A percentile compares a stretch with the other conserved stretches of the same genome.
Conservation (phyloP, 2,113 vertebrate species). For the Alosa alosa region DNA sequence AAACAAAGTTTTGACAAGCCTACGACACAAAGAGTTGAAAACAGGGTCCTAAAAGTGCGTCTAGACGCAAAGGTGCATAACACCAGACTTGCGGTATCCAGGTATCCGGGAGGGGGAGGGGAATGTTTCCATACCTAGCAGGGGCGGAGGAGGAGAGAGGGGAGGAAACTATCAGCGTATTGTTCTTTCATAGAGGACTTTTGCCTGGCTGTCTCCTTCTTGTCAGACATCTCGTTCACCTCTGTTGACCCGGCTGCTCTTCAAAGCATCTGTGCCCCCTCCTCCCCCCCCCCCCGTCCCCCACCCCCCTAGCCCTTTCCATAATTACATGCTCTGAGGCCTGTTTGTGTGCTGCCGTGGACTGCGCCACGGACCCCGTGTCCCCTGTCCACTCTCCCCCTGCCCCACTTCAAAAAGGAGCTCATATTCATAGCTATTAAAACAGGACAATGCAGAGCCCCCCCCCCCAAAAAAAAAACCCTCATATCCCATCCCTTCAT, state of each 20-base stretch:
- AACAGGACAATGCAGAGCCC: conserved; percentile 43
- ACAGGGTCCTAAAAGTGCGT: not conserved
- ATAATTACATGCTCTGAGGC: conserved; percentile 45
- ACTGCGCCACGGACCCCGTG: not conserved
- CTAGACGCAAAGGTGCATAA: not conserved
- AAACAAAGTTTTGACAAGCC: not conserved
- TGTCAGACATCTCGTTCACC: conserved; percentile 39
- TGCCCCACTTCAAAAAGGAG: conserved; percentile 38
- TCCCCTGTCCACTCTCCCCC: conserved; percentile 18
- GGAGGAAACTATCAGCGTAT: not conserved
- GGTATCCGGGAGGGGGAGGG: not conserved
- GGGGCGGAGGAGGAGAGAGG: not conserved
- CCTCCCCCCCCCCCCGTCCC: not conserved
- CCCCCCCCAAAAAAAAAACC: conserved; percentile 34
- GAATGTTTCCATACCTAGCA: not conserved
- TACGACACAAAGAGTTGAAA: not conserved
- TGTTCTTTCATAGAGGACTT: conserved; percentile 19
- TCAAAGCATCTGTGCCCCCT: conserved; percentile 41
- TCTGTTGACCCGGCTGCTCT: conserved; percentile 37
- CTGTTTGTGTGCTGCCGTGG: conserved; percentile 31
- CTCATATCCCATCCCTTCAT: conserved; percentile 37
- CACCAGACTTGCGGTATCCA: not conserved
- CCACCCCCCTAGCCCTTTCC: conserved; percentile 29
- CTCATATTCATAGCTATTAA: conserved; percentile 41
- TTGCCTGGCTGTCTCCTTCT: conserved; percentile 32